Evolutionary conservation across 1,140 invertebrate species (phyloP).

Genomic region (Drosophila chauvacae): DNA sequence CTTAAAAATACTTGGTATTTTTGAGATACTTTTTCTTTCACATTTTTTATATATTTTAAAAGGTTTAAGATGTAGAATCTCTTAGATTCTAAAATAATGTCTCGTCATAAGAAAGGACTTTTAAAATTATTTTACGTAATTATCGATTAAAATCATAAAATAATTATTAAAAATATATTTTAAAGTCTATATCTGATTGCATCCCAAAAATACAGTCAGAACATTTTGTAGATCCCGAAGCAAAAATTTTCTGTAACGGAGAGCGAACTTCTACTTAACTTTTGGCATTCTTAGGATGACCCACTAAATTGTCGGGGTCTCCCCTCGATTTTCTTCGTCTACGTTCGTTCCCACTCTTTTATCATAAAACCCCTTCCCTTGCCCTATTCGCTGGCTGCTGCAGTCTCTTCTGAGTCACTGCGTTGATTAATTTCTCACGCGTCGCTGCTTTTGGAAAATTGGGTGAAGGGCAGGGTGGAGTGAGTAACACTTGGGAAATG

Average conservation of each 20-base stretch:
- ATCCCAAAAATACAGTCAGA: neutral
- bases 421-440: conserved; percentile 47
- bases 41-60: no score
- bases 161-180: neutral
- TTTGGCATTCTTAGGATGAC: conserved; percentile 12
- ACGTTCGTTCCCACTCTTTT: conserved; percentile 2
- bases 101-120: no score
- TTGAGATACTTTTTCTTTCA: no score
- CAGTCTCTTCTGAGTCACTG: conserved; percentile 36
- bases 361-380: conserved; percentile 1
- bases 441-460: conserved; percentile 24
- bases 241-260: neutral
- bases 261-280: conserved; percentile 1
- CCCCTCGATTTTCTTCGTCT: neutral
- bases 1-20: no score
- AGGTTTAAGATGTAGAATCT: no score
- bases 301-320: conserved; percentile 11
- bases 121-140: no score
- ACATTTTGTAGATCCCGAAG: neutral
- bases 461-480: conserved; percentile 38
- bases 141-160: no score
- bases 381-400: conserved; percentile 1
- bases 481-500: conserved; percentile 24
- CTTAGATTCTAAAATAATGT: no score
- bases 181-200: neutral